phyloP scores from a whole-genome alignment of 1,140 invertebrate species.

The Drosophila arizonae region DNA sequence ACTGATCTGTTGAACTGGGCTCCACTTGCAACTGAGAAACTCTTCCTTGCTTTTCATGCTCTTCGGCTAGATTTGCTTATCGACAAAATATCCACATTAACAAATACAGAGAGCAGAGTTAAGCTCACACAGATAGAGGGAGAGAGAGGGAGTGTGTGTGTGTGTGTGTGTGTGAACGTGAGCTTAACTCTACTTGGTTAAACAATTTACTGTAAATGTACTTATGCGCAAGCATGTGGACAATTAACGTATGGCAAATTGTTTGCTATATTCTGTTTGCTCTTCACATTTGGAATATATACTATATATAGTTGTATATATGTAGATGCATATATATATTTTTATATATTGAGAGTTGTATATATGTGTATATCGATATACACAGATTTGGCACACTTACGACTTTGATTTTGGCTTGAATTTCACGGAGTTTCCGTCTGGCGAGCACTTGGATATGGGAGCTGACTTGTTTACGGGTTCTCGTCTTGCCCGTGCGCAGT shows the following conservation, averaged over 20 bases:
- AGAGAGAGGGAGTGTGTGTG: too few species aligned
- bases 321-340: not conserved
- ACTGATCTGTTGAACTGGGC: constrained; percentile 1
- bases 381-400: constrained; percentile 84
- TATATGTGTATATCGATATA: not conserved
- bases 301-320: not conserved
- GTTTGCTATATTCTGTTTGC: not conserved
- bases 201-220: not conserved
- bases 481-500: constrained; percentile 98
- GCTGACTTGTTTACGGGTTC: constrained; percentile 99
- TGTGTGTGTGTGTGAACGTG: not conserved
- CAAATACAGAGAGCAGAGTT: not conserved
- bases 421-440: constrained; percentile 97
- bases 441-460: constrained; percentile 99
- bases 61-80: constrained; percentile 7
- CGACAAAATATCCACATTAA: too few species aligned
- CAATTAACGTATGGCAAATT: constrained; percentile 8
- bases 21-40: constrained; percentile 43
- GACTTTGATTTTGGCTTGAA: constrained; percentile 98
- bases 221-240: constrained; percentile 20
- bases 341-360: not conserved
- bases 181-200: not conserved
- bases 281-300: not conserved
- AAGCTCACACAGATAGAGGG: not conserved
- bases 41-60: constrained; percentile 70